Percentiles rank a stretch among this genome's conserved stretches.
These are phyloP conservation scores for Synchiropus splendidus DNA, from an alignment of 2,113 vertebrate species.

Conservation along the genomic window DNA sequence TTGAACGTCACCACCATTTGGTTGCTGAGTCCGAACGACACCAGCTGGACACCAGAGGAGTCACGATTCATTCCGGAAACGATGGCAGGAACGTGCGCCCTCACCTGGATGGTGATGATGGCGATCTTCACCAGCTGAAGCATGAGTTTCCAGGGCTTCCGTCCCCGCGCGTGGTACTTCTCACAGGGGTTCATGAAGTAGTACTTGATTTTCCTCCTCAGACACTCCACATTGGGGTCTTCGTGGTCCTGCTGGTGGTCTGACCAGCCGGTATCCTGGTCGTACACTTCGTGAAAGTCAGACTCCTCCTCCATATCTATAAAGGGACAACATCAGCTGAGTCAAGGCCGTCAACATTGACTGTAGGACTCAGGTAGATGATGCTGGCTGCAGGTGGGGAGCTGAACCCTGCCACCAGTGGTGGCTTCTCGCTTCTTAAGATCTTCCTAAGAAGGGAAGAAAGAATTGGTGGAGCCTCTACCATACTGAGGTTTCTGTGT, in stretches of 20 bases:
- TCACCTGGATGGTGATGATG: slow-evolving; percentile 83
- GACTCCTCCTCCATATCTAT: slow-evolving; percentile 53
- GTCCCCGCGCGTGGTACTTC: slow-evolving; percentile 81
- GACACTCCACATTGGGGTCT: slow-evolving; percentile 64
- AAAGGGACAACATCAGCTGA: too few species aligned
- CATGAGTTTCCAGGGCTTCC: slow-evolving; percentile 86
- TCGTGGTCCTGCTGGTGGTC: slow-evolving; percentile 23
- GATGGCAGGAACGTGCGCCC: neutral
- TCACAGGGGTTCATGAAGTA: slow-evolving; percentile 95
- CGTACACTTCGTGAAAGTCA: slow-evolving; percentile 16
- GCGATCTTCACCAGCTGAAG: slow-evolving; percentile 87
- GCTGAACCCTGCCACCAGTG: too few species aligned
- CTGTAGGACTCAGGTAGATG: too few species aligned
- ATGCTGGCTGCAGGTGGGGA: too few species aligned
- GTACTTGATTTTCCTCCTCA: slow-evolving; percentile 83
- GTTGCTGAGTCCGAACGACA: slow-evolving; percentile 87
- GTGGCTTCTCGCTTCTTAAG: too few species aligned
- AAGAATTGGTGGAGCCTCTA: too few species aligned
- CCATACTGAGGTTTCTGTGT: too few species aligned
- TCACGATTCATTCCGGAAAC: neutral
- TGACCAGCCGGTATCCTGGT: slow-evolving; percentile 3
- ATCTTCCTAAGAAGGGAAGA: too few species aligned
- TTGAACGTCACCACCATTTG: slow-evolving; percentile 92
- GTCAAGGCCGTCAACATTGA: too few species aligned
- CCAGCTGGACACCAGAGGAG: slow-evolving; percentile 67